Conservation (phyloP, 2,888 invertebrate species). For the Marasmarcha lunaedactyla region DNA sequence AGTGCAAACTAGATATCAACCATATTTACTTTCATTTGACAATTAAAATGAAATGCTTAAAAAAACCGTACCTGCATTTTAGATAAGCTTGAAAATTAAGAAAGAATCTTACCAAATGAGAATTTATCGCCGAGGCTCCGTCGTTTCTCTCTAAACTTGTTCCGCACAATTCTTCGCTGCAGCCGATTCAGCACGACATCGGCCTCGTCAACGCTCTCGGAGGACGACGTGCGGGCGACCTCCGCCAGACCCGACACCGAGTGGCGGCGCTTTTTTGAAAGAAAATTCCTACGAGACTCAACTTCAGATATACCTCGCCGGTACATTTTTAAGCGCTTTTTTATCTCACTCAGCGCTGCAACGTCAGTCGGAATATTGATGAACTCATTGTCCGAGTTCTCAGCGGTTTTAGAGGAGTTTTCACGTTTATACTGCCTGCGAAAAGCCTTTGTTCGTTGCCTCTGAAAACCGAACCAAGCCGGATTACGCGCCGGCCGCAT, state of each 20-base stretch:
- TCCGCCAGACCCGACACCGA: conserved; percentile 40
- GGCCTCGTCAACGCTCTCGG: conserved; percentile 65
- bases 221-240: conserved; percentile 48
- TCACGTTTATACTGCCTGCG: conserved; percentile 22
- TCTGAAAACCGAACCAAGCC: conserved; percentile 48
- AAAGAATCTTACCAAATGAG: conserved; percentile 47
- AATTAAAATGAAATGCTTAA: too few relatives aligned
- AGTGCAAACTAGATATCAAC: too few relatives aligned
- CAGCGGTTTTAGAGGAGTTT: conserved; percentile 29
- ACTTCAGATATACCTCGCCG: conserved; percentile 62
- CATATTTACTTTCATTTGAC: too few relatives aligned
- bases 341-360: conserved; percentile 56
- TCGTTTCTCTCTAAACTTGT: conserved; percentile 58
- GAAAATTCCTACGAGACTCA: conserved; percentile 28
- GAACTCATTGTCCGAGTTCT: conserved; percentile 46
- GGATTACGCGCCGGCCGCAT: conserved; percentile 47
- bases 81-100: too few relatives aligned
- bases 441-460: conserved; percentile 35
- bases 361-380: conserved; percentile 51
- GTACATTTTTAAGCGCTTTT: conserved; percentile 61
- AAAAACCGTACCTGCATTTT: too few relatives aligned
- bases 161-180: conserved; percentile 61
- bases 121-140: conserved; percentile 42
- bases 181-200: conserved; percentile 60
- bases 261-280: conserved; percentile 42